Percentiles rank a stretch among this genome's conserved stretches.
These are phyloP conservation scores for Rhagonycha fulva DNA, from an alignment of 2,888 invertebrate genomes.

Conservation along the genomic window DNA sequence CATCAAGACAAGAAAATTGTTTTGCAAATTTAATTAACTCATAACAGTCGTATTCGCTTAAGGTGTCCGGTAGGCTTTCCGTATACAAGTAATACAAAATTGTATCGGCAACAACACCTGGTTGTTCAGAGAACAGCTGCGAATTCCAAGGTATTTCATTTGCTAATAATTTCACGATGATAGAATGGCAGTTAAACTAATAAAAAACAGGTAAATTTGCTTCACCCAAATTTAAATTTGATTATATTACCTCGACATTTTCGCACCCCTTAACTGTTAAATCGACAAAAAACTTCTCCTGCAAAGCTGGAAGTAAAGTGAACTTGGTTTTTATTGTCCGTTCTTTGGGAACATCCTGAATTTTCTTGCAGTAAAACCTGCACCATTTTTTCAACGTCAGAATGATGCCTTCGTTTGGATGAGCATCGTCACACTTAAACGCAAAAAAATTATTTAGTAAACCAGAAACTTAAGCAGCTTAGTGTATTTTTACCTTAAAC, in stretches of 20 bases:
- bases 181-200: constrained; percentile 53
- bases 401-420: constrained; percentile 59
- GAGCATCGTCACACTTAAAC: constrained; percentile 47
- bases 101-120: constrained; percentile 64
- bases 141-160: constrained; percentile 62
- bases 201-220: neutral
- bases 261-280: constrained; percentile 58
- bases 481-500: constrained; percentile 55
- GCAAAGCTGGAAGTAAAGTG: constrained; percentile 66
- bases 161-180: constrained; percentile 61
- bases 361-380: constrained; percentile 63
- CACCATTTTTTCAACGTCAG: constrained; percentile 67
- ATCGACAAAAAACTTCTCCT: constrained; percentile 69
- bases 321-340: constrained; percentile 60
- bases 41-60: constrained; percentile 63
- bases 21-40: constrained; percentile 60
- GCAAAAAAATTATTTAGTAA: no score
- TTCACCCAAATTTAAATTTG: neutral
- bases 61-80: constrained; percentile 64
- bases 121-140: constrained; percentile 60
- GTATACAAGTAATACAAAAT: constrained; percentile 68
- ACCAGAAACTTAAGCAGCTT: neutral
- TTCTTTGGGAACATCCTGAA: constrained; percentile 56
- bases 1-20: constrained; percentile 60
- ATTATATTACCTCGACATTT: constrained; percentile 49